phyloP scores from a whole-genome alignment of 1,140 invertebrate genomes.

The Steinernema feltiae region DNA sequence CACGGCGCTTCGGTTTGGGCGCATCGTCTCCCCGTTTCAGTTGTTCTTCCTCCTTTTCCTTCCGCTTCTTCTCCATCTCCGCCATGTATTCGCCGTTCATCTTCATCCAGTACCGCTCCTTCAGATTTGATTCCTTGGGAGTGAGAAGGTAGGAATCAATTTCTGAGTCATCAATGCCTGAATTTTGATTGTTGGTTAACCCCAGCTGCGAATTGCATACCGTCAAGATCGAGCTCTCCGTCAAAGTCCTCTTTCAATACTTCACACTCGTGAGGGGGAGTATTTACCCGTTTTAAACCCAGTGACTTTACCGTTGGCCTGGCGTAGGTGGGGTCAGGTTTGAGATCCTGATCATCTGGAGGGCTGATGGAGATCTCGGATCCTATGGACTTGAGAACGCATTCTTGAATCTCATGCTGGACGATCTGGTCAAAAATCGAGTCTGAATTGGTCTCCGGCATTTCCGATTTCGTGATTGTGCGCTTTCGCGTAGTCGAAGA shows the following conservation, averaged over 20 bases:
- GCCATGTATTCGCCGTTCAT: constrained; percentile 45
- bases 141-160: constrained; percentile 54
- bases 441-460: constrained; percentile 12
- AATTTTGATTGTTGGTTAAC: constrained; percentile 14
- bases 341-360: constrained; percentile 13
- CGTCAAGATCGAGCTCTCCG: constrained; percentile 44
- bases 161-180: constrained; percentile 52
- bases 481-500: constrained; percentile 20
- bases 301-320: no score
- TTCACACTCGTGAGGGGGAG: no score
- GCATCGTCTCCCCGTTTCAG: background rate
- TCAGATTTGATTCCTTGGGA: constrained; percentile 44
- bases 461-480: background rate
- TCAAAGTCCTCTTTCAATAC: constrained; percentile 24
- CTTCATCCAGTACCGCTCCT: constrained; percentile 51
- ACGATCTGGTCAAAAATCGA: constrained; percentile 11
- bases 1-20: constrained; percentile 17
- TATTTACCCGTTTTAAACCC: no score
- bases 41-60: constrained; percentile 45
- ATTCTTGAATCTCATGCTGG: background rate
- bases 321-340: constrained; percentile 39
- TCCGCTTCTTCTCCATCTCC: constrained; percentile 44
- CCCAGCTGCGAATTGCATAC: constrained; percentile 23
- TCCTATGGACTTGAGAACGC: background rate
- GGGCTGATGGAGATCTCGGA: constrained; percentile 7